These are phyloP conservation scores for Hypothenemus hampei DNA, from an alignment of 1,140 invertebrate species.

Conservation along the genomic window DNA sequence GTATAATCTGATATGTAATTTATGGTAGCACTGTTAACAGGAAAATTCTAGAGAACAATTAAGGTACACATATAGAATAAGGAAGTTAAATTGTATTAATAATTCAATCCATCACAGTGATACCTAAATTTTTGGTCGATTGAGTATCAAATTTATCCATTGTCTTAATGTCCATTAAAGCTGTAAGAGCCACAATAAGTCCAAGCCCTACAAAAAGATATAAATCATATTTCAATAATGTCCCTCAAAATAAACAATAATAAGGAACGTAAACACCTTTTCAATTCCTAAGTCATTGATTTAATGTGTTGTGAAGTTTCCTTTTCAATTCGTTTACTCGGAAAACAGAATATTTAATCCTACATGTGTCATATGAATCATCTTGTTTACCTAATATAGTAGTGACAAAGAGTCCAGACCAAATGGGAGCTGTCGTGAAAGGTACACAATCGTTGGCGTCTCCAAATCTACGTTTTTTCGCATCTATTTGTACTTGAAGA, in stretches of 20 bases:
- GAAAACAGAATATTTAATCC: too few relatives aligned
- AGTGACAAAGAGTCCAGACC: constrained; percentile 68
- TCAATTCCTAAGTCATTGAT: too few relatives aligned
- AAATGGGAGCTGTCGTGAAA: constrained; percentile 74
- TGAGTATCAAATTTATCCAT: constrained; percentile 89
- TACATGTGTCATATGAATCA: too few relatives aligned
- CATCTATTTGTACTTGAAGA: constrained; percentile 49
- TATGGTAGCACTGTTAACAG: too few relatives aligned
- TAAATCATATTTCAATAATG: too few relatives aligned
- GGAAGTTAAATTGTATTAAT: neutral
- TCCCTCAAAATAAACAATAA: too few relatives aligned
- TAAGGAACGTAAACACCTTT: too few relatives aligned
- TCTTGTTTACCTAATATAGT: constrained; percentile 50
- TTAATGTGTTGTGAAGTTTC: too few relatives aligned
- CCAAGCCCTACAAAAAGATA: constrained; percentile 49
- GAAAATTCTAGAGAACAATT: too few relatives aligned
- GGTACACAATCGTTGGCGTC: constrained; percentile 67
- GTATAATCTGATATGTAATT: too few relatives aligned
- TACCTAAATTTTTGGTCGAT: constrained; percentile 74
- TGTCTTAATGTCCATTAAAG: constrained; percentile 75
- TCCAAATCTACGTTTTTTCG: constrained; percentile 46
- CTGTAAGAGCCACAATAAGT: constrained; percentile 64
- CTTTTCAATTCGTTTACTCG: too few relatives aligned
- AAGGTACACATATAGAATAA: neutral
- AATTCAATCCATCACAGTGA: constrained; percentile 52